Evolutionary conservation across 2,113 vertebrate species (phyloP).

Genomic region (Seriola quinqueradiata): DNA sequence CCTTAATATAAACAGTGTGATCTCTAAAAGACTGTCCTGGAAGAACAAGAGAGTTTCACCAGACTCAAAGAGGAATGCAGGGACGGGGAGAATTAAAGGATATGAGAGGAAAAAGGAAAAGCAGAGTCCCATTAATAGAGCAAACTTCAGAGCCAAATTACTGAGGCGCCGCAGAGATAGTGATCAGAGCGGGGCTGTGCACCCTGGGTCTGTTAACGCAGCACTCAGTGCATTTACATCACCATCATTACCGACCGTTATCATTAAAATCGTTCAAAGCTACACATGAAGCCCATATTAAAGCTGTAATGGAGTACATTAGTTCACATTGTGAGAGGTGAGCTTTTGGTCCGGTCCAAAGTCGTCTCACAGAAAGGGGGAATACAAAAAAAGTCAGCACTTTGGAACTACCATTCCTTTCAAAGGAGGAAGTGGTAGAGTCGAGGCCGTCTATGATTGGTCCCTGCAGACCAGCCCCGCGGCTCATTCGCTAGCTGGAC

Average conservation of each 20-base stretch:
- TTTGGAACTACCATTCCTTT: slow-evolving; percentile 47
- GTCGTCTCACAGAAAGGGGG: slow-evolving; percentile 14
- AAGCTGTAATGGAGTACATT: slow-evolving; percentile 74
- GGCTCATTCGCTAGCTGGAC: slow-evolving; percentile 81
- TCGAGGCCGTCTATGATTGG: slow-evolving; percentile 73
- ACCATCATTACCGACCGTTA: slow-evolving; percentile 77
- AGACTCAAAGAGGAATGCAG: slow-evolving; percentile 62
- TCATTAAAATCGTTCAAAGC: slow-evolving; percentile 74
- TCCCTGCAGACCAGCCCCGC: slow-evolving; percentile 81
- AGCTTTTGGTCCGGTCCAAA: slow-evolving; percentile 62
- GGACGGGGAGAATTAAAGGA: slow-evolving; percentile 66
- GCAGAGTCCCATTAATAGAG: slow-evolving; percentile 77
- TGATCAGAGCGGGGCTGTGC: slow-evolving; percentile 72
- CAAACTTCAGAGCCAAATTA: slow-evolving; percentile 82
- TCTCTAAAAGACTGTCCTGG: slow-evolving; percentile 12
- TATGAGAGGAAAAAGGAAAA: slow-evolving; percentile 67
- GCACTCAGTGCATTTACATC: slow-evolving; percentile 81
- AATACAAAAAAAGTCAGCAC: slow-evolving; percentile 39
- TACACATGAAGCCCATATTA: slow-evolving; percentile 70
- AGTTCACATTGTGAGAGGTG: slow-evolving; percentile 63
- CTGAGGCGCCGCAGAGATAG: slow-evolving; percentile 81
- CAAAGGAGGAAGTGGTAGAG: slow-evolving; percentile 71
- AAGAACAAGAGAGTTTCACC: slow-evolving; percentile 38
- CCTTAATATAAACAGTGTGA: slow-evolving; percentile 29
- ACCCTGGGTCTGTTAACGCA: slow-evolving; percentile 76